Base-by-base conservation (phyloP, 2,888 invertebrate genomes). In the Gari tellinella region DNA sequence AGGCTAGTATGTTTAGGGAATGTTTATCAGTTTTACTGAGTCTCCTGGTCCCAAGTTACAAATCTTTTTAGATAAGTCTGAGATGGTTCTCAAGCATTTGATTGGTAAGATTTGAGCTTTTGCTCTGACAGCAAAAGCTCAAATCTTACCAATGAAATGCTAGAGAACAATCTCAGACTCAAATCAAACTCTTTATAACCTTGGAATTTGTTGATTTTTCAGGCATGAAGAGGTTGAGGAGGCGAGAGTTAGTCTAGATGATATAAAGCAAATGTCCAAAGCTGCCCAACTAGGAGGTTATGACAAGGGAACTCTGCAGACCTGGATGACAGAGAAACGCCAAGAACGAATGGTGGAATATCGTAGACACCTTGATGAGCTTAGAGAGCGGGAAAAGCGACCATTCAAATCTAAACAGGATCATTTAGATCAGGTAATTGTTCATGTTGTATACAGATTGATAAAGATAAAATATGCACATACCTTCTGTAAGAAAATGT, bases 291-390 rank as follows among this genome's bases (percentile, higher is more conserved):
- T 31, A 38, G 78, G 73, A 25, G 69, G 64, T 12, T 83, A 86
- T 51, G 81, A 87, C 56, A 80, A 81, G 23, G 82, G 82, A 21
- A 67, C 81, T 19, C 76, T 91, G 10, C 86, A 82, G 38, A 66
- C 81, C 15, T 91, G 90, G 90, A 90, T 90, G 89, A 77, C 79
- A 1, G 72, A 82, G 37, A 86, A 87, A 55, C 81, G 84, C 40
- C 65, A 69, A 2, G 74, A 88, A 74, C 81, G 81, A 23, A 81
- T 83, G 72, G 80, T 73, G 38, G 84, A 88, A 43, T 91, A 89
- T 77, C 80, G 62, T 56, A 68, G 65, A 40, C 77, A 86, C 14
- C 63, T 84, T 19, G 78, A 83, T 10, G 85, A 83, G 19, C 74
- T 87, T 25, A 61, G 86, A 31, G 88, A 89, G 58, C 70, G 76